These are phyloP conservation scores for Bombus affinis DNA, from an alignment of 1,140 invertebrate genomes.

Conservation along the genomic window DNA sequence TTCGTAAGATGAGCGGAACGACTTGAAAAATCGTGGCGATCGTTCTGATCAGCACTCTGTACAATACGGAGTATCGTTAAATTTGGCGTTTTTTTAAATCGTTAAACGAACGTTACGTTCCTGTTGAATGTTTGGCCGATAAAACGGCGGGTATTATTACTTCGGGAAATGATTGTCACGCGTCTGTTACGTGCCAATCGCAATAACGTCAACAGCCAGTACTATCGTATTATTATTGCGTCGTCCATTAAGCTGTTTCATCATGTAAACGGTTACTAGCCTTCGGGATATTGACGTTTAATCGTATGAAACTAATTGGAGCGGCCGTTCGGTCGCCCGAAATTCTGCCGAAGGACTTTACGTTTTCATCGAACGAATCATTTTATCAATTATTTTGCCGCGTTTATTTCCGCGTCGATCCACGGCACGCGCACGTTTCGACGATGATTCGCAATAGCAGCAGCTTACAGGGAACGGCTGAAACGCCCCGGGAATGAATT, in stretches of 20 bases:
- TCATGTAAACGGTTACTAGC: slow-evolving; percentile 18
- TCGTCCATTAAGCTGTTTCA: slow-evolving; percentile 29
- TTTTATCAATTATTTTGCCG: too few relatives aligned
- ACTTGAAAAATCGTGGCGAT: not conserved
- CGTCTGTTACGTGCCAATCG: slow-evolving; percentile 32
- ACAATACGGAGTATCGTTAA: not conserved
- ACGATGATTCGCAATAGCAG: too few relatives aligned
- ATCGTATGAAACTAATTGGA: slow-evolving; percentile 40
- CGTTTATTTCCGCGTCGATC: not conserved
- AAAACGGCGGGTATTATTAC: not conserved
- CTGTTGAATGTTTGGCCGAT: not conserved
- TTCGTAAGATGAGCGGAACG: not conserved
- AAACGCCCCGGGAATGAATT: not conserved
- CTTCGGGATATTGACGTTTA: slow-evolving; percentile 37
- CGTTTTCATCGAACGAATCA: not conserved
- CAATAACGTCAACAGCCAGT: not conserved
- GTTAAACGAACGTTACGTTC: not conserved
- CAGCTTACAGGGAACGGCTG: not conserved
- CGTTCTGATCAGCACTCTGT: not conserved
- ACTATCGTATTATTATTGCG: slow-evolving; percentile 33
- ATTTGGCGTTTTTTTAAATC: not conserved
- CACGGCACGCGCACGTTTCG: not conserved
- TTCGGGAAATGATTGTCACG: slow-evolving; percentile 15
- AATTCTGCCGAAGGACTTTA: not conserved
- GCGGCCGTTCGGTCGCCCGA: not conserved